phyloP scores from a whole-genome alignment of 2,113 vertebrate species.

The Indri indri region DNA sequence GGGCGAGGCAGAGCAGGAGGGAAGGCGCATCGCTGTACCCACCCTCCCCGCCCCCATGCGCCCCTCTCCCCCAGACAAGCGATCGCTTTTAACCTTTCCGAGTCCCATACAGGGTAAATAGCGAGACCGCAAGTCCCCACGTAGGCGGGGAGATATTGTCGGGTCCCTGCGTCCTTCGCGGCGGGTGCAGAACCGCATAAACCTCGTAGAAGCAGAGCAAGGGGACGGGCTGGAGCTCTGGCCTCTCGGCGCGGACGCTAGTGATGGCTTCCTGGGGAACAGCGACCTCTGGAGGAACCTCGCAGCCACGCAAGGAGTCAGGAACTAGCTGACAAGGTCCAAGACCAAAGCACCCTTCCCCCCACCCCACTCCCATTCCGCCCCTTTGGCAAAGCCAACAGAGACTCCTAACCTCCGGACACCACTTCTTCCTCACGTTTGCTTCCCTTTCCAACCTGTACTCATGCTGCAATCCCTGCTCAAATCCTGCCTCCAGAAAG shows the following conservation, averaged over 20 bases:
- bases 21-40: not conserved
- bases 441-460: not conserved
- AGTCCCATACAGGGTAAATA: not conserved
- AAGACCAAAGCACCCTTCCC: not conserved
- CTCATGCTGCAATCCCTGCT: not conserved
- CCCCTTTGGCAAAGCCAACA: not conserved
- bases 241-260: fast-evolving
- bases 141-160: not conserved
- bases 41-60: too few species aligned
- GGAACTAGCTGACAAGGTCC: not conserved
- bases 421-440: not conserved
- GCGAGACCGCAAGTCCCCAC: not conserved
- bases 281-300: conserved; percentile 74
- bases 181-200: not conserved
- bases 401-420: not conserved
- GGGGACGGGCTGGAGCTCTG: not conserved
- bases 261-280: conserved; percentile 56
- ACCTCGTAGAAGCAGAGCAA: not conserved
- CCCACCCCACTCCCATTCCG: not conserved
- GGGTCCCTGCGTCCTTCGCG: not conserved
- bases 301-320: not conserved
- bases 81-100: not conserved
- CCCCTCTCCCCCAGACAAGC: too few species aligned
- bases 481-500: not conserved
- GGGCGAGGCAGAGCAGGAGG: not conserved